Percentiles rank a stretch among this genome's conserved stretches.
These are phyloP conservation scores for Zaprionus taronus DNA, from an alignment of 1,140 invertebrate species.

Conservation along the genomic window DNA sequence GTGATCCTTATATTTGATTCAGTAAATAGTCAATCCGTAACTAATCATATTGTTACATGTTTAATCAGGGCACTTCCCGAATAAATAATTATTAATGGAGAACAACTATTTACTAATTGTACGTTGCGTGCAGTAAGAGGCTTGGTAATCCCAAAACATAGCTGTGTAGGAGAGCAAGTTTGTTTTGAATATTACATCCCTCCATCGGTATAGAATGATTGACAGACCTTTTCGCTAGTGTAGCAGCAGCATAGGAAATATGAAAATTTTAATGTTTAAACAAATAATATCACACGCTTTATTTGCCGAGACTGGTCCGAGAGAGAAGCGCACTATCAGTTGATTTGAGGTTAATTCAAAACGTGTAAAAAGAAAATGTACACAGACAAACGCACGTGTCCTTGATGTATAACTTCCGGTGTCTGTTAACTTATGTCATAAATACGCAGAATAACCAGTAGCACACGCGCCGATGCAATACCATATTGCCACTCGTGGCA, in stretches of 20 bases:
- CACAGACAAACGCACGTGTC: slow-evolving; percentile 46
- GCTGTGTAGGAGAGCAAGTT: too few species aligned
- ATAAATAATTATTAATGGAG: too few species aligned
- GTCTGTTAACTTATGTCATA: slow-evolving; percentile 80
- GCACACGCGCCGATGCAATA: slow-evolving; percentile 63
- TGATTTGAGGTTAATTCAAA: slow-evolving; percentile 70
- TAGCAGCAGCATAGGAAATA: too few species aligned
- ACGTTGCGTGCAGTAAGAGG: too few species aligned
- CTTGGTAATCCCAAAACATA: too few species aligned
- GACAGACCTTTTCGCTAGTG: too few species aligned
- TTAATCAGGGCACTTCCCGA: too few species aligned
- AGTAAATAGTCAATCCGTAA: too few species aligned
- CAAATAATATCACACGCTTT: neutral
- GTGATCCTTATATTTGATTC: too few species aligned
- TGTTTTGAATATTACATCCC: too few species aligned
- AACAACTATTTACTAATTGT: neutral
- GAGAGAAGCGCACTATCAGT: slow-evolving; percentile 23
- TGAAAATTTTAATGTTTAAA: neutral
- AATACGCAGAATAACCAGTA: slow-evolving; percentile 72
- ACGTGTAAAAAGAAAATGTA: slow-evolving; percentile 60
- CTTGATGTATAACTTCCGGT: slow-evolving; percentile 82
- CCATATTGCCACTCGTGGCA: slow-evolving; percentile 18
- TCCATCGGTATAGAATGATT: too few species aligned
- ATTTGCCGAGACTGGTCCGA: neutral
- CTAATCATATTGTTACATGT: too few species aligned